Evolutionary conservation across 1,140 invertebrate species (phyloP), one percentile per base, ranked within the genome.

Genomic region (Maniola jurtina): DNA sequence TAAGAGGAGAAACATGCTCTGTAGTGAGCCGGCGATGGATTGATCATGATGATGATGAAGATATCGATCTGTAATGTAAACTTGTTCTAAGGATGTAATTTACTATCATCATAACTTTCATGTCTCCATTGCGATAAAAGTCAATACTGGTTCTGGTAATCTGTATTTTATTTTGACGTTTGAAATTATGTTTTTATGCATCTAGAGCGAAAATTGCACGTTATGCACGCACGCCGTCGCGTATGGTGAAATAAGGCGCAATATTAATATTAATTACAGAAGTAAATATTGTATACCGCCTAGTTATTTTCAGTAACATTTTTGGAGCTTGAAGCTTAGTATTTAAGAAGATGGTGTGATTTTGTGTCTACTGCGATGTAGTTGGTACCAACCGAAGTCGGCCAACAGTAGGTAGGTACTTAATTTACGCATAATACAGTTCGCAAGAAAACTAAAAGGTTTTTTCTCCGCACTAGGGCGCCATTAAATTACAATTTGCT

Each of bases 401-500:
- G 4, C 25, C 25, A 25, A 25, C 25, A 25, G 6, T 25, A 16
- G 14, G 14, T 16, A 16, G 4, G 5, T 0, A 52, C 5, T 33
- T 6, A 16, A 5, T 11, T 54, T 34, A 34, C 8, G 14, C 55
- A 15, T 38, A 34, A 34, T 15, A 13, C 55, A 13, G 40, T 14
- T 4, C n/a, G 13, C n/a, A 40, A 57, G 36, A 42, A 54, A 64
- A 54, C 54, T 57, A 67, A 61, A 61, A 62, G 52, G 59, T 58
- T 62, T 61, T 62, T 62, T 61, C 35, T 14, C 36, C 38, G 59
- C 25, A 52, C 60, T 59, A 66, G 59, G 47, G 50, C 42, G 52
- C 65, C 61, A 67, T 67, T 62, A 67, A 67, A 67, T 67, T 67
- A 67, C 65, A 62, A 62, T 67, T 67, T 67, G 65, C 45, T 61